Evolutionary conservation across 2,888 invertebrate species (phyloP).

Genomic region (Patella pellucida): DNA sequence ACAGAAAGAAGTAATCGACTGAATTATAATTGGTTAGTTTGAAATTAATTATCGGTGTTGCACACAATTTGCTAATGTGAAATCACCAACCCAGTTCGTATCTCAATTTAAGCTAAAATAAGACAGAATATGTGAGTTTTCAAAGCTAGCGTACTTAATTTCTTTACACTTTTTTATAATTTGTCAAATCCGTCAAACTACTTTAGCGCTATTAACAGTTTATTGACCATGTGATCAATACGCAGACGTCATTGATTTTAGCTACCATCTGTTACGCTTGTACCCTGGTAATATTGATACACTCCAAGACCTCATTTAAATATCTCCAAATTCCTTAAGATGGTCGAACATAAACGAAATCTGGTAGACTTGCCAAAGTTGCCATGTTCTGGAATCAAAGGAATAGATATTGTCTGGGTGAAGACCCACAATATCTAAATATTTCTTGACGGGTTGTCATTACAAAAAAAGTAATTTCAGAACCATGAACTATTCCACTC

Average conservation of each 20-base stretch:
- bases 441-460: too few species aligned
- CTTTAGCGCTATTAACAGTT: background rate
- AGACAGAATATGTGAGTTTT: too few species aligned
- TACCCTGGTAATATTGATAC: background rate
- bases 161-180: background rate
- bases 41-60: background rate
- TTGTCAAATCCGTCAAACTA: conserved; percentile 4
- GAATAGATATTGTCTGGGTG: too few species aligned
- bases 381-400: too few species aligned
- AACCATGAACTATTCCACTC: too few species aligned
- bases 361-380: too few species aligned
- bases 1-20: conserved; percentile 7
- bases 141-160: background rate
- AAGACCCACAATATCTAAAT: too few species aligned
- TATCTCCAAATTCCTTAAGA: background rate
- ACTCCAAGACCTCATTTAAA: background rate
- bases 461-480: too few species aligned
- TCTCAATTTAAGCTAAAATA: too few species aligned
- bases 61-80: background rate
- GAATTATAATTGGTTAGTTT: background rate
- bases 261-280: conserved; percentile 1
- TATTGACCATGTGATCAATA: conserved; percentile 10
- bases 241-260: background rate
- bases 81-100: too few species aligned
- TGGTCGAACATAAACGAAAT: background rate